phyloP scores from a whole-genome alignment of 2,797 vertebrate genomes.

The Poecilia wingei region DNA sequence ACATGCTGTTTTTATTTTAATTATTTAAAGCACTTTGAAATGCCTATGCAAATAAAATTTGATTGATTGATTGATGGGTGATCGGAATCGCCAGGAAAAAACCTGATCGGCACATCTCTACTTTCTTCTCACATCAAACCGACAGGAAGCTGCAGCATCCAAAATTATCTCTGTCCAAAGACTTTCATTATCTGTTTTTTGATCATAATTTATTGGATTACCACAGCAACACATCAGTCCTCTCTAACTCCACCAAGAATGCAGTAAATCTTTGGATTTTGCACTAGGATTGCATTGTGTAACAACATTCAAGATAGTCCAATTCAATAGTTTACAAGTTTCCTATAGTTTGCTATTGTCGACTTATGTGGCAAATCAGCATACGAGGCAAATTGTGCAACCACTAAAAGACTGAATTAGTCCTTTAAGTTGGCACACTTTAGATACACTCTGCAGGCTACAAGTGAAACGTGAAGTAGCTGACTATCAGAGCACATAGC shows the following conservation, averaged over 20 bases:
- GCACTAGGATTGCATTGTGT: background rate
- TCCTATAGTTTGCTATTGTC: background rate
- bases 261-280: background rate
- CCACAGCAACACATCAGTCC: background rate
- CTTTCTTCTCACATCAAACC: background rate
- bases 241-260: background rate
- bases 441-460: background rate
- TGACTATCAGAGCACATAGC: background rate
- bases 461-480: background rate
- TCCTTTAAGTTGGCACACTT: background rate
- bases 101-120: background rate
- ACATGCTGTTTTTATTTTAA: too few relatives aligned
- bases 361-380: background rate
- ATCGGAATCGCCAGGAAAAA: too few relatives aligned
- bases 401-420: background rate
- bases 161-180: too few relatives aligned
- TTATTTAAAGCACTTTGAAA: too few relatives aligned
- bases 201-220: background rate
- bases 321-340: background rate
- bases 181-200: too few relatives aligned
- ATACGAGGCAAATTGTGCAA: background rate
- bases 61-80: too few relatives aligned
- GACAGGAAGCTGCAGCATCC: too few relatives aligned
- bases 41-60: too few relatives aligned
- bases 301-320: background rate